Evolutionary conservation across 30 jellyfish, hydroid and myxozoan species (phyloP), one percentile per base, ranked within the genome.

Genomic region (Pelagia noctiluca): DNA sequence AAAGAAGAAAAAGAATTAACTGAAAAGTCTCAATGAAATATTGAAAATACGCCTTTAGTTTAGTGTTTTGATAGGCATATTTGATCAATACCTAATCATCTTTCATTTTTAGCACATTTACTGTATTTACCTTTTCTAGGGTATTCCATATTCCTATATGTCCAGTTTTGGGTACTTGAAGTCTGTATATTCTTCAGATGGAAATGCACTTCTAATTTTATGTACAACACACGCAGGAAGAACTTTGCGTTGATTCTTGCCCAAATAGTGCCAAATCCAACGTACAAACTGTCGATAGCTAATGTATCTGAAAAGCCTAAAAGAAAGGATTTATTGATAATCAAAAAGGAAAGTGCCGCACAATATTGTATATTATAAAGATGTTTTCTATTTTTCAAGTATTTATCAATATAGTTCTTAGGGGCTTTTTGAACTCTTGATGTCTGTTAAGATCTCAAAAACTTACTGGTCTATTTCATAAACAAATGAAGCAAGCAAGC

Each of bases 261-360:
- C 82, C 82, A 70, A 38, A 38, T 70, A 70, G 42, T 70, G 82
- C 69, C 82, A 70, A 47, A 70, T 70, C 69, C 82, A 70, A 3
- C 70, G 60, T 24, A 70, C 82, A 37, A 70, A 70, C 69, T 70
- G 82, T 1, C 82, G 64, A 21, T 70, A 70, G 42, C 82, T 70
- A 31, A 70, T 70, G 62, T 70, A 70, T 35, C 82, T 38, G 82
- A 70, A 70, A 50, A 70, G 65, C 82, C 82, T 70, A 70, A 0
- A 70, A 69, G 57, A 16, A 42, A 42, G 57, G 16, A 42, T 42
- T 42, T 42, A 42, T 5, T 16, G 16, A 8, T 42, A 16, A 8
- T 16, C 16, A 42, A 42, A 42, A 42, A 8, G 57, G 57, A 42
- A 42, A 16, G 16, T 8, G 16, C n/a, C n/a, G n/a, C n/a, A n/a